A percentile compares a stretch with the other conserved stretches of the same genome.
Evolutionary conservation across 2,113 vertebrate species (phyloP).

Genomic region (Cyphomyrus discorhynchus): DNA sequence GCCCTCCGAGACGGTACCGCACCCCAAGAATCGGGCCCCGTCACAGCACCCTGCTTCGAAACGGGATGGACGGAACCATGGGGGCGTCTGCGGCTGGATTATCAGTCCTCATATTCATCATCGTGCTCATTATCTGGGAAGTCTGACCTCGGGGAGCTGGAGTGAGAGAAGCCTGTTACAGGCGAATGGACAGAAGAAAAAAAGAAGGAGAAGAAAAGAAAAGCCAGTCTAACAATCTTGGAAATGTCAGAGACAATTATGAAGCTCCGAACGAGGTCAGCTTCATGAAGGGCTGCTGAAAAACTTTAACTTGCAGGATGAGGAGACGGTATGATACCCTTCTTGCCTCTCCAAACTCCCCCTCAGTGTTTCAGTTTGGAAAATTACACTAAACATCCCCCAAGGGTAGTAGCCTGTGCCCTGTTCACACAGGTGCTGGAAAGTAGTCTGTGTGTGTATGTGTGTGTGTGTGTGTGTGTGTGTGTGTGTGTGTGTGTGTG

Average conservation of each 20-base stretch:
- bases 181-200: neutral
- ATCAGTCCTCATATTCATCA: slow-evolving; percentile 14
- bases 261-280: neutral
- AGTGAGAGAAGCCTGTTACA: neutral
- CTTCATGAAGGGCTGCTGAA: neutral
- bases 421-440: neutral
- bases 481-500: no score
- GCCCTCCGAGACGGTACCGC: neutral
- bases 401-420: neutral
- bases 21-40: no score
- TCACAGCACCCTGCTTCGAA: neutral
- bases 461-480: neutral
- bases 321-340: neutral
- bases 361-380: neutral
- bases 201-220: neutral
- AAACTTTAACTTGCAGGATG: neutral
- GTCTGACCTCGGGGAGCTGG: neutral
- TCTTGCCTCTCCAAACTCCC: neutral
- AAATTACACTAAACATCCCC: neutral
- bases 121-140: slow-evolving; percentile 15
- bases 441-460: neutral
- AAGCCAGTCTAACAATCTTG: neutral
- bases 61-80: neutral
- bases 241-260: slow-evolving; percentile 16
- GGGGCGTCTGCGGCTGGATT: neutral